Evolutionary conservation across 92 coral and sea anemone species (phyloP).

Genomic region (Actinostola sp.): DNA sequence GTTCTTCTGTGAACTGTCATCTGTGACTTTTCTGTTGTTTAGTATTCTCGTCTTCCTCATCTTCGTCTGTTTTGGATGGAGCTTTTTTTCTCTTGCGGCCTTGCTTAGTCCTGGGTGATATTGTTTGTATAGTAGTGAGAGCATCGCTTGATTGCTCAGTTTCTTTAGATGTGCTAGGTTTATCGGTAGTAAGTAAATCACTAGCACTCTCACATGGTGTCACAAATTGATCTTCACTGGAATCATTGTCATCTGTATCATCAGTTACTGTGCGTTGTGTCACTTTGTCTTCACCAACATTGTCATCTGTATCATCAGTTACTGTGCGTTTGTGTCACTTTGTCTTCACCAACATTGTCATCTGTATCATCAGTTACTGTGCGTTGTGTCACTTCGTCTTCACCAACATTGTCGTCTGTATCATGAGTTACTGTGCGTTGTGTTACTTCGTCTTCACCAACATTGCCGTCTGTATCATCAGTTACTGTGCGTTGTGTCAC

Average conservation of each 20-base stretch:
- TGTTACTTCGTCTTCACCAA: no score
- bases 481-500: no score
- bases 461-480: no score
- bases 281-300: not conserved
- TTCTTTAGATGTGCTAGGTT: not conserved
- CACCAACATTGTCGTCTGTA: no score
- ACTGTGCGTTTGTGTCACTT: no score
- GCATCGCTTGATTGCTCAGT: no score
- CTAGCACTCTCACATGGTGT: not conserved
- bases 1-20: conserved; percentile 11
- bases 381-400: no score
- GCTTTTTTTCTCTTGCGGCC: conserved; percentile 28
- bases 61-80: conserved; percentile 3
- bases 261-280: no score
- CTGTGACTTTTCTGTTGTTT: not conserved
- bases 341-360: no score
- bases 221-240: not conserved
- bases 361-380: no score
- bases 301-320: no score
- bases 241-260: not conserved
- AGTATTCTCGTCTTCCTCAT: not conserved
- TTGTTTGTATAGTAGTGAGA: not conserved
- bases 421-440: no score
- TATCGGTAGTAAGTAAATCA: not conserved
- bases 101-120: not conserved